phyloP scores from a whole-genome alignment of 2,888 invertebrate genomes.

The Cryptocheilus praepositus region DNA sequence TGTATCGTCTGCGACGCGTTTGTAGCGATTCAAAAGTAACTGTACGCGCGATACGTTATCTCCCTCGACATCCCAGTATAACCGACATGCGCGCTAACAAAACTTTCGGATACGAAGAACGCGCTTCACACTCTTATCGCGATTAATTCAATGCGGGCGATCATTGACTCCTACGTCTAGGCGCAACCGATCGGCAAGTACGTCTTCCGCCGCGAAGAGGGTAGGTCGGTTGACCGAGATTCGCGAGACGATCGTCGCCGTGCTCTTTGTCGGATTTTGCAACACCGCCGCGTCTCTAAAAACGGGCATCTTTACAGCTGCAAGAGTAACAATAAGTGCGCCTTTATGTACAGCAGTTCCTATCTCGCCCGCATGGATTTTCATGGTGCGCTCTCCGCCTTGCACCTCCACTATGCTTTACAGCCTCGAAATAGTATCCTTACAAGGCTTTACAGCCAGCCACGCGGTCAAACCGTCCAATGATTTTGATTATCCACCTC shows the following conservation, averaged over 20 bases:
- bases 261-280: slow-evolving; percentile 9
- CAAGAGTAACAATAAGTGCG: slow-evolving; percentile 45
- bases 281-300: slow-evolving; percentile 15
- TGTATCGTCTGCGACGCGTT: too few species aligned
- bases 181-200: too few species aligned
- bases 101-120: too few species aligned
- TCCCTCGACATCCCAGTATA: too few species aligned
- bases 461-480: slow-evolving; percentile 26
- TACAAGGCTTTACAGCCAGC: slow-evolving; percentile 34
- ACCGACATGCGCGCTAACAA: too few species aligned
- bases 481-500: slow-evolving; percentile 46
- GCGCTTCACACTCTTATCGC: too few species aligned
- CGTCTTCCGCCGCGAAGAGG: too few species aligned
- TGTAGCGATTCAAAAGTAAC: too few species aligned
- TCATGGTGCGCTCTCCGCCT: slow-evolving; percentile 14
- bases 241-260: background rate
- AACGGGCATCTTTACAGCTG: slow-evolving; percentile 45
- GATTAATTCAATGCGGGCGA: too few species aligned
- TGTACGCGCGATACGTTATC: too few species aligned
- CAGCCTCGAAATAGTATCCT: slow-evolving; percentile 27
- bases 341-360: slow-evolving; percentile 51
- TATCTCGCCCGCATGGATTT: slow-evolving; percentile 23
- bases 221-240: too few species aligned
- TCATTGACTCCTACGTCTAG: too few species aligned
- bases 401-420: slow-evolving; percentile 14